These are phyloP conservation scores for Campaea margaritaria DNA, from an alignment of 2,888 invertebrate genomes.

Conservation along the genomic window DNA sequence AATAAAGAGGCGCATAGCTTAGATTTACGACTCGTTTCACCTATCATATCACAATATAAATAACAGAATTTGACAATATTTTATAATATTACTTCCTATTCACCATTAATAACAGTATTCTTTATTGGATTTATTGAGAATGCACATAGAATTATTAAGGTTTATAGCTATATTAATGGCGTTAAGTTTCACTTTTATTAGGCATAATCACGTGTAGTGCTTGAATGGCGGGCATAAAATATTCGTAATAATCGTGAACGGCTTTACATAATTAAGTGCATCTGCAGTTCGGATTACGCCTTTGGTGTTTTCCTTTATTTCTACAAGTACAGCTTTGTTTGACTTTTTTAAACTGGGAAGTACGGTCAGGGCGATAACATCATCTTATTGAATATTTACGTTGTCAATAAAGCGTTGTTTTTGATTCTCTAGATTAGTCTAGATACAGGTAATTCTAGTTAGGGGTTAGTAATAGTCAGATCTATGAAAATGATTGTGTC, in stretches of 20 bases:
- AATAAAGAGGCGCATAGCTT: slow-evolving; percentile 37
- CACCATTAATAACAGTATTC: slow-evolving; percentile 21
- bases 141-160: slow-evolving; percentile 34
- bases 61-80: slow-evolving; percentile 35
- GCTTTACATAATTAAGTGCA: slow-evolving; percentile 31
- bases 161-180: slow-evolving; percentile 41
- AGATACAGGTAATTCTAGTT: no score
- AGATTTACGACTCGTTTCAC: slow-evolving; percentile 40
- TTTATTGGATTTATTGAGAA: slow-evolving; percentile 35
- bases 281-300: slow-evolving; percentile 21
- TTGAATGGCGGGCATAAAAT: slow-evolving; percentile 28
- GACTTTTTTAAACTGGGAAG: no score
- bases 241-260: slow-evolving; percentile 31
- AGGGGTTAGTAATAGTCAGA: no score
- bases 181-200: slow-evolving; percentile 42
- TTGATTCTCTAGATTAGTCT: no score
- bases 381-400: no score
- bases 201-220: slow-evolving; percentile 28
- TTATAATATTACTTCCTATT: slow-evolving; percentile 30
- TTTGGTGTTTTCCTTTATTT: slow-evolving; percentile 7
- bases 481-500: no score
- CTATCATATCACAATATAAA: slow-evolving; percentile 39
- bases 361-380: no score
- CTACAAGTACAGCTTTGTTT: no score
- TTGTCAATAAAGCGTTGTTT: no score